A percentile compares a stretch with the other conserved stretches of the same genome.
phyloP scores from a whole-genome alignment of 2,797 vertebrate genomes.

The Acipenser oxyrinchus region DNA sequence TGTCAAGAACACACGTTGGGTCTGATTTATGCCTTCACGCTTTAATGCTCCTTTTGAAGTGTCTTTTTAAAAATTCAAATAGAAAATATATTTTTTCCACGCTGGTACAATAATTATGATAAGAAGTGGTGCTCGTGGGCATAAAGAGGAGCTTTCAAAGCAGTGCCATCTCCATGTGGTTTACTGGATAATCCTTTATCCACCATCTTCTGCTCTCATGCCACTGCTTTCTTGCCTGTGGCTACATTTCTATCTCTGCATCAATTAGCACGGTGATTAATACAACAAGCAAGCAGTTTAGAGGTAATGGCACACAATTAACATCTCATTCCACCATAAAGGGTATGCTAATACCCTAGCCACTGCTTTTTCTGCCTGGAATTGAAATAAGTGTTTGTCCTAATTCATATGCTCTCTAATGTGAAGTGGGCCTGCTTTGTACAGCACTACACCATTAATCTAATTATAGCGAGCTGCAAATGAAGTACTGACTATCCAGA shows the following conservation, averaged over 20 bases:
- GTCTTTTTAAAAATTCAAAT: constrained; percentile 18
- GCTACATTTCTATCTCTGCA: constrained; percentile 96
- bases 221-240: constrained; percentile 81
- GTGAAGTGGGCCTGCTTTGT: constrained; percentile 82
- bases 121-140: constrained; percentile 53
- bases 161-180: constrained; percentile 83
- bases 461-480: constrained; percentile 93
- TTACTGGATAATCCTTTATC: constrained; percentile 84
- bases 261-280: constrained; percentile 99
- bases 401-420: constrained; percentile 83
- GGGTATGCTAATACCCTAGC: constrained; percentile 83
- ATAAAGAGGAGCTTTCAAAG: constrained; percentile 74
- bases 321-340: constrained; percentile 95
- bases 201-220: constrained; percentile 72
- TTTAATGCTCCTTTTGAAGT: constrained; percentile 26
- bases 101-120: constrained; percentile 41
- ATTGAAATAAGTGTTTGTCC: constrained; percentile 86
- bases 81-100: constrained; percentile 18
- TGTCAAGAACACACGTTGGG: constrained; percentile 21
- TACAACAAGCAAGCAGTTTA: constrained; percentile 99
- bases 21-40: constrained; percentile 31
- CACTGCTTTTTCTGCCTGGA: constrained; percentile 78
- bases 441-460: constrained; percentile 83
- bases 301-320: constrained; percentile 99
- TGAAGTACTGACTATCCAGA: constrained; percentile 73